A percentile compares a stretch with the other conserved stretches of the same genome.
phyloP scores from a whole-genome alignment of 2,113 vertebrate species.

The Crotalus horridus region DNA sequence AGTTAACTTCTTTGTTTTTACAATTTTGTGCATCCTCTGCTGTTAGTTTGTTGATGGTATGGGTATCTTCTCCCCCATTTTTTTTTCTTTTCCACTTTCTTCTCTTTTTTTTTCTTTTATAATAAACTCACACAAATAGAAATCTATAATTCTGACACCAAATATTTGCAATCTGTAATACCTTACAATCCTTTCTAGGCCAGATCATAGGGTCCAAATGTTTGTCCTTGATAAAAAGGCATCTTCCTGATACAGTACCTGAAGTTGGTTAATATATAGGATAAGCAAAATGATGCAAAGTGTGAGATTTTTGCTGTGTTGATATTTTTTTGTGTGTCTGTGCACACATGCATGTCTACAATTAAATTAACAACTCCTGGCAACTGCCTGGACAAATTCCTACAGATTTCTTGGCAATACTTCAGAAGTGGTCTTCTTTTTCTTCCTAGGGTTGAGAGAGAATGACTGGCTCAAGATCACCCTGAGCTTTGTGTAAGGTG shows the following conservation, averaged over 20 bases:
- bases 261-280: not conserved
- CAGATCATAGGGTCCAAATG: not conserved
- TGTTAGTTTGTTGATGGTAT: not conserved
- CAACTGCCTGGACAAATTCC: not conserved
- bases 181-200: not conserved
- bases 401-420: not conserved
- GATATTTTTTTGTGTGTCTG: not conserved
- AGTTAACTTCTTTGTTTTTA: not conserved
- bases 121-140: not conserved
- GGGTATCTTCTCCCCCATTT: not conserved
- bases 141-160: not conserved
- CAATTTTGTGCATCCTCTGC: not conserved
- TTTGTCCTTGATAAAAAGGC: not conserved
- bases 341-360: not conserved
- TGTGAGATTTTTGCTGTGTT: not conserved
- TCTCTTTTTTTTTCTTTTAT: not conserved
- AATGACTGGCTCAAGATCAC: not conserved
- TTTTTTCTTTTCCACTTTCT: not conserved
- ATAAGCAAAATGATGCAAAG: not conserved
- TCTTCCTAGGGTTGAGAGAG: not conserved
- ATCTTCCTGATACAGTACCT: not conserved
- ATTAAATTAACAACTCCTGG: not conserved
- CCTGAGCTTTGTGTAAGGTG: not conserved
- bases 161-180: not conserved
- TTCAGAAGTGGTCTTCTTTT: not conserved